These are phyloP conservation scores for Tachysurus vachellii DNA, from an alignment of 2,113 vertebrate genomes.

Conservation along the genomic window DNA sequence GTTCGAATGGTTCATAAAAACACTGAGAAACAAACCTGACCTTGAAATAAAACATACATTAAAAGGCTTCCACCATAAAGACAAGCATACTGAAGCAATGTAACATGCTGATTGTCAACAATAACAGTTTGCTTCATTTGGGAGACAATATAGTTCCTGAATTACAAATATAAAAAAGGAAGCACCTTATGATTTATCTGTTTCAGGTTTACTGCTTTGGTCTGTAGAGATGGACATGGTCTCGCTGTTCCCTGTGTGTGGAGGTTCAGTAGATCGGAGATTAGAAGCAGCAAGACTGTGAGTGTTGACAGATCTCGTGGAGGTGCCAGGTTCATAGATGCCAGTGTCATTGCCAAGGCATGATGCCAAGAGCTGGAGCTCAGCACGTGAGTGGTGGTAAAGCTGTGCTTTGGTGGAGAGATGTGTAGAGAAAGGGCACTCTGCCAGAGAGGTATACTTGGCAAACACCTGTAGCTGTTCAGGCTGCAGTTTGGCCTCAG, in stretches of 20 bases:
- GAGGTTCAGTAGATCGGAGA: neutral
- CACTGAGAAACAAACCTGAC: slow-evolving; percentile 20
- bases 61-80: slow-evolving; percentile 11
- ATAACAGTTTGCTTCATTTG: neutral
- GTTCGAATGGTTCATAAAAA: slow-evolving; percentile 9
- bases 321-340: neutral
- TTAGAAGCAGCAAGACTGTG: neutral
- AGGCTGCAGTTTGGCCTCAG: slow-evolving; percentile 82
- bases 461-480: slow-evolving; percentile 91
- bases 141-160: neutral
- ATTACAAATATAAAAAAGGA: slow-evolving; percentile 25
- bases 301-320: slow-evolving; percentile 6
- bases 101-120: neutral
- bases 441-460: slow-evolving; percentile 80
- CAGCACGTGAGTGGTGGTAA: slow-evolving; percentile 54
- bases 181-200: slow-evolving; percentile 42
- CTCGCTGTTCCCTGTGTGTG: neutral
- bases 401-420: slow-evolving; percentile 69
- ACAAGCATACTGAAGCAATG: slow-evolving; percentile 16
- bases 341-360: slow-evolving; percentile 34
- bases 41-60: neutral
- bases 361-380: slow-evolving; percentile 46
- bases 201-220: slow-evolving; percentile 29
- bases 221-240: slow-evolving; percentile 21
- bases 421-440: slow-evolving; percentile 85